These are phyloP conservation scores for Pogonocichla stellata DNA, from an alignment of 2,113 vertebrate genomes.

Conservation along the genomic window DNA sequence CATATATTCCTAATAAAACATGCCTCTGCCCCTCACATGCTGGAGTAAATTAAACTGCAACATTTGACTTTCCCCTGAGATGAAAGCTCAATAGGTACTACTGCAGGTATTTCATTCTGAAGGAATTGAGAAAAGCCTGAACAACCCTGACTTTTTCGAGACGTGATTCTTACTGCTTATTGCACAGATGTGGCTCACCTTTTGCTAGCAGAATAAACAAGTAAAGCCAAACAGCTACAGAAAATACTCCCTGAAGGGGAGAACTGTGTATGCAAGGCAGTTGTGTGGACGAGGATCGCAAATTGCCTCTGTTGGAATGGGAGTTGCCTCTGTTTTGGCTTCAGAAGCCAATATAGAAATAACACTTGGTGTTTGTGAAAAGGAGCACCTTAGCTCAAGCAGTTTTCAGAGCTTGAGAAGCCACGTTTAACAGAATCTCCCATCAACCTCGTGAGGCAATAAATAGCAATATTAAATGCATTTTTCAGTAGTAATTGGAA, in stretches of 20 bases:
- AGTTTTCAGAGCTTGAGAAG: not conserved
- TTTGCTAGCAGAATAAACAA: conserved; percentile 18
- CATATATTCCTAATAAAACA: conserved; percentile 7
- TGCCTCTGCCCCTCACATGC: not conserved
- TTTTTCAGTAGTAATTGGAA: not conserved
- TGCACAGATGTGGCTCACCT: not conserved
- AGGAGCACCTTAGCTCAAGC: not conserved
- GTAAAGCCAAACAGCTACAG: not conserved
- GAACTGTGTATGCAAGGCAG: not conserved
- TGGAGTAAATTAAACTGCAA: conserved; percentile 31
- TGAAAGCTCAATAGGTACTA: not conserved
- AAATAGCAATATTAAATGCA: not conserved
- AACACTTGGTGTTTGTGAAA: not conserved
- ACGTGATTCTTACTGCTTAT: not conserved
- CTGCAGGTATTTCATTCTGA: conserved; percentile 3
- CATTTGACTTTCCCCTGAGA: not conserved
- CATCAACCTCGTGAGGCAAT: not conserved
- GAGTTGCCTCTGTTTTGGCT: not conserved
- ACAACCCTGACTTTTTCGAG: not conserved
- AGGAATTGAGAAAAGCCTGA: conserved; percentile 13
- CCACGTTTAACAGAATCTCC: not conserved
- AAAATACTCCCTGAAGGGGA: not conserved
- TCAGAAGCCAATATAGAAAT: not conserved
- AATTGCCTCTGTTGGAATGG: conserved; percentile 23
- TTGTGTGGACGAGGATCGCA: not conserved